Conservation (phyloP, 2,113 vertebrate genomes). For the Cichladusa arquata region DNA sequence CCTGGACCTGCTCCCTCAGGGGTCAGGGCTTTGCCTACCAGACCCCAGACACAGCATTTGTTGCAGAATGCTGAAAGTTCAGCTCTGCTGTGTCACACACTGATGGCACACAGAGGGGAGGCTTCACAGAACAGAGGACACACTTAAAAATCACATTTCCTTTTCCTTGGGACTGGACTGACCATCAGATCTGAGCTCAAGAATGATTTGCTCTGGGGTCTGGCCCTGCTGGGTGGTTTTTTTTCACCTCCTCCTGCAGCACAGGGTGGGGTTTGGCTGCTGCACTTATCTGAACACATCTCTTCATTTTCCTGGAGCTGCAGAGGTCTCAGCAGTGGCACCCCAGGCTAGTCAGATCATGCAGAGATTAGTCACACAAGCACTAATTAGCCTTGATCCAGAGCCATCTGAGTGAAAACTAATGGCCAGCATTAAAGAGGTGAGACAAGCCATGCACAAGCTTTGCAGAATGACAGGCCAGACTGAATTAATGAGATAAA, state of each 20-base stretch:
- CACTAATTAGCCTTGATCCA: neutral
- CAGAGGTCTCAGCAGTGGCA: neutral
- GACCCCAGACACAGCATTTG: neutral
- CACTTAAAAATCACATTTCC: neutral
- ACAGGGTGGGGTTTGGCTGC: neutral
- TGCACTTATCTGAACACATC: neutral
- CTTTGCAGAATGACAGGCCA: neutral
- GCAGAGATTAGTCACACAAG: neutral
- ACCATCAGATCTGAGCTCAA: neutral
- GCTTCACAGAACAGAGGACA: neutral
- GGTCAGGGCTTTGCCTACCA: accelerated
- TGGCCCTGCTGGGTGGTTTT: neutral
- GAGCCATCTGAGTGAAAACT: neutral
- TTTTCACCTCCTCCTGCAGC: neutral
- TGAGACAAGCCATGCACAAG: neutral
- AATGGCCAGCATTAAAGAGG: neutral
- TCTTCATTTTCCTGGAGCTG: neutral
- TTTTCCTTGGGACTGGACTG: neutral
- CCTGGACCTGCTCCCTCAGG: neutral
- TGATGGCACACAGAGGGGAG: neutral
- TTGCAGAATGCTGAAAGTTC: accelerated
- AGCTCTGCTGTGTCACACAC: neutral
- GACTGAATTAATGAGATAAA: neutral
- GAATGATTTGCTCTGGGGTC: neutral
- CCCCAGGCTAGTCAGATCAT: neutral